Conservation (phyloP, 2,113 vertebrate species). For the Macrotus californicus region DNA sequence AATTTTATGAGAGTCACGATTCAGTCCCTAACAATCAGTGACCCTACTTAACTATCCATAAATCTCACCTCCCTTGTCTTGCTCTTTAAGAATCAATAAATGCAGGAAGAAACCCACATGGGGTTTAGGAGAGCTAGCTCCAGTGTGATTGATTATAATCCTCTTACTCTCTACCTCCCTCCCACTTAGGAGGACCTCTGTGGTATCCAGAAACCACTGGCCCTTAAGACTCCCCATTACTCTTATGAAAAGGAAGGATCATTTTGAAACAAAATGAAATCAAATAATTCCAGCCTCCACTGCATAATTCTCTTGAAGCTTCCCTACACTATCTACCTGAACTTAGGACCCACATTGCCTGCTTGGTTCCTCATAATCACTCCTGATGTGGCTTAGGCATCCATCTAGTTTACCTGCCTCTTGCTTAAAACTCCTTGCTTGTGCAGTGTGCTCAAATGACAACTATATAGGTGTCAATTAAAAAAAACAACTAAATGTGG, state of each 20-base stretch:
- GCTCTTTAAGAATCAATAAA: neutral
- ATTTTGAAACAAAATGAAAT: neutral
- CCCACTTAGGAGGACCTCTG: neutral
- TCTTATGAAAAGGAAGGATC: neutral
- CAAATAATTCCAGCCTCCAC: neutral
- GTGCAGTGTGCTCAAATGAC: neutral
- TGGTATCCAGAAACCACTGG: neutral
- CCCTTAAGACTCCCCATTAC: neutral
- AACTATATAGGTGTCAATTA: neutral
- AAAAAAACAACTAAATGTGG: neutral
- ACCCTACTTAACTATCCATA: neutral
- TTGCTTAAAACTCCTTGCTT: rapidly evolving
- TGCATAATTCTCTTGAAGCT: neutral
- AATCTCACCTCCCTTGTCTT: neutral
- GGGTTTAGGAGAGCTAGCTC: neutral
- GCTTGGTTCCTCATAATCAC: neutral
- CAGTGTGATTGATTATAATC: rapidly evolving
- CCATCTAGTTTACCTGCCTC: neutral
- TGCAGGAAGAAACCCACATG: neutral
- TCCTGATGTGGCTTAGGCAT: rapidly evolving
- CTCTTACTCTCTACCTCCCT: neutral
- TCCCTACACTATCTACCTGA: neutral
- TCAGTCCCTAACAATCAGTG: neutral
- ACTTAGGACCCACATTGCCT: rapidly evolving
- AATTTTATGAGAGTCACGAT: neutral